These are phyloP conservation scores for Thaleichthys pacificus DNA, from an alignment of 2,797 vertebrate species.

Conservation along the genomic window DNA sequence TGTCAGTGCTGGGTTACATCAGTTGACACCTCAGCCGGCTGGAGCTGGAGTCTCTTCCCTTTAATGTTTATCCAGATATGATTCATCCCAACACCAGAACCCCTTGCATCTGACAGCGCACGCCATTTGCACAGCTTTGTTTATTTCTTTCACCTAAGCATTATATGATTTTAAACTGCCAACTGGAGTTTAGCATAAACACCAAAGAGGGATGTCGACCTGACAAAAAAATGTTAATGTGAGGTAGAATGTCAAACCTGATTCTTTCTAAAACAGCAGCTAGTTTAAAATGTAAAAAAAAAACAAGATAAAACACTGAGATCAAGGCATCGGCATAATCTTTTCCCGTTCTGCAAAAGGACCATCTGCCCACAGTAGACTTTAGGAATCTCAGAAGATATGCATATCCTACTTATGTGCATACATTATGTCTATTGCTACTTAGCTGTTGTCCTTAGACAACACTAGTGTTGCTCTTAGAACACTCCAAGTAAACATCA, in stretches of 20 bases:
- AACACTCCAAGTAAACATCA: background rate
- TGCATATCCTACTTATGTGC: too few relatives aligned
- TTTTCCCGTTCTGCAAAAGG: background rate
- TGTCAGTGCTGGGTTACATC: conserved; percentile 74
- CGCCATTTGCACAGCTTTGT: conserved; percentile 66
- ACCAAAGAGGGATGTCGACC: conserved; percentile 38
- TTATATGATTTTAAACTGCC: conserved; percentile 62
- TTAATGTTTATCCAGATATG: conserved; percentile 77
- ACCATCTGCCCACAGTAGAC: background rate
- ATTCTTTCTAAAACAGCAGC: background rate
- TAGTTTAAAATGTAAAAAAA: background rate
- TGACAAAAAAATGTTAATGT: conserved; percentile 42
- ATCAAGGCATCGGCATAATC: background rate
- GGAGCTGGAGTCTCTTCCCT: conserved; percentile 68
- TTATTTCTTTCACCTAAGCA: conserved; percentile 63
- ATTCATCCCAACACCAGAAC: conserved; percentile 69
- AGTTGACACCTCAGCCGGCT: conserved; percentile 74
- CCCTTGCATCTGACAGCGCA: conserved; percentile 64
- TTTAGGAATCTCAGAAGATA: too few relatives aligned
- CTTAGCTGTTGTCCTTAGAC: background rate
- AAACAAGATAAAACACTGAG: background rate
- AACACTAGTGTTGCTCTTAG: background rate
- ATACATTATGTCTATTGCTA: background rate
- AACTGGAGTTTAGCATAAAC: conserved; percentile 58
- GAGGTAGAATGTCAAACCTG: background rate